A percentile compares a stretch with the other conserved stretches of the same genome.
These are phyloP conservation scores for Watsonalla binaria DNA, from an alignment of 2,888 invertebrate species.

Conservation along the genomic window DNA sequence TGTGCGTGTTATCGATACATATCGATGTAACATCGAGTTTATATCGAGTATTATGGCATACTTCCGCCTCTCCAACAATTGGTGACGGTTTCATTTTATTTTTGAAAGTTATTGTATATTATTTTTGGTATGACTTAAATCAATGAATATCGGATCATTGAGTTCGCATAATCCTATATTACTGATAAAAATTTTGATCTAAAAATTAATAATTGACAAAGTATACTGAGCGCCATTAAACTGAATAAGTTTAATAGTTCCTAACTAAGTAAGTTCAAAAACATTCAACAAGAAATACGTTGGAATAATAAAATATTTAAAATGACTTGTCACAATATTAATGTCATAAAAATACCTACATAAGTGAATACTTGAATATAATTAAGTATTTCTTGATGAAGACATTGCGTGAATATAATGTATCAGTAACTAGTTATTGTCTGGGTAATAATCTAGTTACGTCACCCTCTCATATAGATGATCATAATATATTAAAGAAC, in stretches of 20 bases:
- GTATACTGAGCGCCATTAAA: too few species aligned
- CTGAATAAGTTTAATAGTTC: too few species aligned
- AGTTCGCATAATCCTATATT: too few species aligned
- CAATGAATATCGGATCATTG: background rate
- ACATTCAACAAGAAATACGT: too few species aligned
- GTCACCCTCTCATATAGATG: background rate
- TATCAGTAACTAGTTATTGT: background rate
- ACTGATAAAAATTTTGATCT: too few species aligned
- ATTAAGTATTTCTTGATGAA: conserved; percentile 1
- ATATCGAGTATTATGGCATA: conserved; percentile 21
- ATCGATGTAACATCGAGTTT: conserved; percentile 49
- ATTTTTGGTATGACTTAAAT: background rate
- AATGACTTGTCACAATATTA: too few species aligned
- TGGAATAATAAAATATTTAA: too few species aligned
- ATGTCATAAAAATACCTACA: too few species aligned
- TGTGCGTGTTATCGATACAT: conserved; percentile 51
- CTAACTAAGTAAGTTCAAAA: too few species aligned
- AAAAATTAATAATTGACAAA: too few species aligned
- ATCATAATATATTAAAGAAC: background rate
- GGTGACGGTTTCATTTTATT: conserved; percentile 22
- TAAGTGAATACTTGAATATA: too few species aligned
- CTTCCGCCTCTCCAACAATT: conserved; percentile 42
- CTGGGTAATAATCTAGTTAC: background rate
- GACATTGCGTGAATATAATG: conserved; percentile 1
- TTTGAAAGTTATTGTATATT: background rate